Conservation (phyloP, 1,140 invertebrate genomes). For the Sinonovacula constricta region DNA sequence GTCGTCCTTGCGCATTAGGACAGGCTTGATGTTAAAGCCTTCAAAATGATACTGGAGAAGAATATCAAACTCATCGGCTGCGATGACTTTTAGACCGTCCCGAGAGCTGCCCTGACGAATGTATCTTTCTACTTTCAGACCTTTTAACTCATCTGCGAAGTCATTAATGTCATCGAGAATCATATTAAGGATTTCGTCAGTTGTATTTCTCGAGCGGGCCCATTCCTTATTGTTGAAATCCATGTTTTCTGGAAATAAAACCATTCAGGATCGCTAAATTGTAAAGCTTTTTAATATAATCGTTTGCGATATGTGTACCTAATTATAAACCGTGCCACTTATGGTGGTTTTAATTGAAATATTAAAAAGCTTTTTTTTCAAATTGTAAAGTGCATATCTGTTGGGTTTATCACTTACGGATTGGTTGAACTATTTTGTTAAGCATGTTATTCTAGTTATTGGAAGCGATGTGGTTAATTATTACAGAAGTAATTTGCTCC, state of each 20-base stretch:
- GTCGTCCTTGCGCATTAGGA: neutral
- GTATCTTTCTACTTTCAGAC: slow-evolving; percentile 24
- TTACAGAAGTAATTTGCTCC: too few species aligned
- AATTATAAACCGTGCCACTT: too few species aligned
- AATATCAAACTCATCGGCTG: slow-evolving; percentile 36
- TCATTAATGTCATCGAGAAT: neutral
- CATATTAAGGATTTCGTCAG: slow-evolving; percentile 27
- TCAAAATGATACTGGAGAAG: slow-evolving; percentile 32
- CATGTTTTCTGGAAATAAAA: slow-evolving; percentile 14
- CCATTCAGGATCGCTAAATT: too few species aligned
- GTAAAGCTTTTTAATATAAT: too few species aligned
- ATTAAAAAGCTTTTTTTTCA: too few species aligned
- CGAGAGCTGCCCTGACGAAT: slow-evolving; percentile 32
- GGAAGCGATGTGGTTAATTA: too few species aligned
- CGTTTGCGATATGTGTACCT: too few species aligned
- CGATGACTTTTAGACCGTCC: slow-evolving; percentile 31
- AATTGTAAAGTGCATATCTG: too few species aligned
- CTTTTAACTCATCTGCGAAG: neutral
- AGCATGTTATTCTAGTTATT: too few species aligned
- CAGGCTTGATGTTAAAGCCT: slow-evolving; percentile 3
- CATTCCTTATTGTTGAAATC: slow-evolving; percentile 14
- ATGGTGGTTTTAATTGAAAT: too few species aligned
- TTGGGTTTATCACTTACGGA: too few species aligned
- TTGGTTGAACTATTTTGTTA: too few species aligned
- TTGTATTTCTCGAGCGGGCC: slow-evolving; percentile 2